Base-by-base conservation (phyloP, 2,113 vertebrate species). In the Limanda limanda region DNA sequence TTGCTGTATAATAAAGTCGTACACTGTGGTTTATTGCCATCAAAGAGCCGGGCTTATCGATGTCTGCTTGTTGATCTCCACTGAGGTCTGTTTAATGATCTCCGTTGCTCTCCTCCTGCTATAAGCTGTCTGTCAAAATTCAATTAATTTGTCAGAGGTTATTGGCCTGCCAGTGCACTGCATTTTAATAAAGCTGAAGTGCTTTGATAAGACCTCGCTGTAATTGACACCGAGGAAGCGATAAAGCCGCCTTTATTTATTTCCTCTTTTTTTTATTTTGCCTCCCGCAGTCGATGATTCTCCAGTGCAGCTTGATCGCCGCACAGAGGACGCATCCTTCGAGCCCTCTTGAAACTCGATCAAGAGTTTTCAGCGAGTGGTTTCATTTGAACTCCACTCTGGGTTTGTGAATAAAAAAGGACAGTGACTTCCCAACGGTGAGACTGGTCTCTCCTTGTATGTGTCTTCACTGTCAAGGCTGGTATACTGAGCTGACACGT, bases 141-240 rank as follows among this genome's bases (percentile, higher is more conserved):
- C 88, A 88, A 92, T 93, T 90, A 91, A 88, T 92, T 87, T 91
- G 90, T 89, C 88, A 82, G 68, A 80, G 87, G 83, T 90, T 92
- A 92, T 89, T 90, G 76, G 54, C 21, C 87, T 61, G 88, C 87
- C 90, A 85, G 56, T 25, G 76, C 54, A 12, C 60, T 18, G 83
- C 76, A 59, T 87, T 92, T 89, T 91, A 93, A 93, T 93, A 91
- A 92, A 78, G 58, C 83, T 82, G 86, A 63, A 83, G 81, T 27
- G 57, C 75, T 89, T 87, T 81, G 88, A 92, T 92, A 91, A 88
- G 84, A 86, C 13, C 62, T 72, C 17, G 1, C n/a, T 80, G 74
- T 88, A 93, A 91, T 82, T 85, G 91, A 85, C 84, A 90, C 63
- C 14, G 5, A 73, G 77, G 67, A 55, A 68, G 84, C 13, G 84